A percentile compares a stretch with the other conserved stretches of the same genome.
Conservation (phyloP, 2,113 vertebrate species). For the Centrocercus urophasianus region DNA sequence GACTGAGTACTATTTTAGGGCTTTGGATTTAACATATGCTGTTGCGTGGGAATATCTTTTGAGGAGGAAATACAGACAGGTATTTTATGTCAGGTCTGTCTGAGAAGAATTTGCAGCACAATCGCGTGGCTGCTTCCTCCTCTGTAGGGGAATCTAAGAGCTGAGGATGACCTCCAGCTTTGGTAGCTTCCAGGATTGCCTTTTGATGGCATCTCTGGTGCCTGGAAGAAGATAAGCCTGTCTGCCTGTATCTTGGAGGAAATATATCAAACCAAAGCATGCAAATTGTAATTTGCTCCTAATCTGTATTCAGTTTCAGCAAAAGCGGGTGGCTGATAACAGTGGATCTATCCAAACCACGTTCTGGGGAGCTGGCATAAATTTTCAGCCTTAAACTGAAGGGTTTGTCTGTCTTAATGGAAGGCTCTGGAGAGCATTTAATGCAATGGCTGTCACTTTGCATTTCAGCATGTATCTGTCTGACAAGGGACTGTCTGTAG, state of each 20-base stretch:
- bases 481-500: background rate
- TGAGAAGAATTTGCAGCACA: too few relatives aligned
- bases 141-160: too few relatives aligned
- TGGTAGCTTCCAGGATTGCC: too few relatives aligned
- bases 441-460: conserved; percentile 33
- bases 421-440: conserved; percentile 4
- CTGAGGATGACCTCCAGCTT: too few relatives aligned
- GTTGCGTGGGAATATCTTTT: background rate
- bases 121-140: too few relatives aligned
- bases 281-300: background rate
- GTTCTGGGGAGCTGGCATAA: conserved; percentile 29
- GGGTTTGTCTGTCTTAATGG: conserved; percentile 26
- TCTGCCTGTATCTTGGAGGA: too few relatives aligned
- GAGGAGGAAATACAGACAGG: background rate
- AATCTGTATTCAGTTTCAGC: background rate
- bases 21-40: background rate
- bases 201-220: too few relatives aligned
- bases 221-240: too few relatives aligned
- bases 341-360: background rate
- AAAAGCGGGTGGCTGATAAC: background rate
- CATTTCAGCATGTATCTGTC: background rate
- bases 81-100: background rate
- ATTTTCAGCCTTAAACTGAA: conserved; percentile 29
- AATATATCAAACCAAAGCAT: too few relatives aligned
- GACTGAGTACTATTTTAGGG: background rate